Base-by-base conservation (phyloP, 2,113 vertebrate species). In the Psilopogon haemacephalus region DNA sequence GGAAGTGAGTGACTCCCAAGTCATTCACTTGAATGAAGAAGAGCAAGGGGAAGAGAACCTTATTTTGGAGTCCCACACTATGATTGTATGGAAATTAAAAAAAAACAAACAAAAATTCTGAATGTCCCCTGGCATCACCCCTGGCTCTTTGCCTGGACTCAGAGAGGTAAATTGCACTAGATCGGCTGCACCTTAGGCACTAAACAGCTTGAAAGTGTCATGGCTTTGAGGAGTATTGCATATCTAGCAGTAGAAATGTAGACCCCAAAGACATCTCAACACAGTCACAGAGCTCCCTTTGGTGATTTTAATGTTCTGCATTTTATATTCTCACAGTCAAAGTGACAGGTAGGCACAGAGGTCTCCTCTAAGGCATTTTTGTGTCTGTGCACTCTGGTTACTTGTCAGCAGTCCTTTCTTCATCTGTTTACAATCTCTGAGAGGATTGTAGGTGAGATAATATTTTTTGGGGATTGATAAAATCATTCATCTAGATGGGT, bases 401-500 rank as follows among this genome's bases (percentile, higher is more conserved):
- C n/a, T 56, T 88, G 27, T 64, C 93, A 80, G 37, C 64, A 91
- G 24, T 33, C 27, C 11, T 92, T 92, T 81, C 59, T 80, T 85
- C 54, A 56, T 59, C 18, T 80, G 0, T 91, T 92, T 83, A 50
- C 55, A 63, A 40, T 40, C 73, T 18, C n/a, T 32, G 28, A n/a
- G 21, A 71, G 21, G 30, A 67, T 69, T 88, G 63, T 94, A 63
- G 76, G 42, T 56, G 73, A 83, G 28, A 62, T 72, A 74, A 92
- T 91, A 30, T 80, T 72, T 50, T 54, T 56, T 50, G 12, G 48
- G 24, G 18, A 18, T 32, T 76, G 85, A 89, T 78, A 90, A 91
- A 74, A 91, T 84, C 32, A 82, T 64, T 92, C 58, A 65, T 90
- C 42, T 87, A 69, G 52, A 94, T 38, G 16, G n/a, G n/a, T n/a